Conservation (phyloP, 2,888 invertebrate genomes). For the Tiliacea aurago region DNA sequence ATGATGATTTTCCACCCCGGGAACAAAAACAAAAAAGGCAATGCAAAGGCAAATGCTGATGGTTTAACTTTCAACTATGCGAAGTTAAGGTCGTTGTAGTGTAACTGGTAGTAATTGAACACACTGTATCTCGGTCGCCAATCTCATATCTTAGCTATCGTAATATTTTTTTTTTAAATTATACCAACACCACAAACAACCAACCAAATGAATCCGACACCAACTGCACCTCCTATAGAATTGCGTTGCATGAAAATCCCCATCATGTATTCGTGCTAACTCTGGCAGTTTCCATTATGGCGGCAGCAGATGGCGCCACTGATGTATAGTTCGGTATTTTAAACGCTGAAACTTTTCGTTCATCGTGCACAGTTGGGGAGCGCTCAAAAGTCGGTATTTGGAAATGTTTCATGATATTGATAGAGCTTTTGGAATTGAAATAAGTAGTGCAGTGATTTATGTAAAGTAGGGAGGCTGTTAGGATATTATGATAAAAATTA, state of each 20-base stretch:
- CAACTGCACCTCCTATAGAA: slow-evolving; percentile 25
- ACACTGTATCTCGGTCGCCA: no score
- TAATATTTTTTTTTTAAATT: neutral
- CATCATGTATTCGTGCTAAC: slow-evolving; percentile 54
- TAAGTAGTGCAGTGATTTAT: slow-evolving; percentile 27
- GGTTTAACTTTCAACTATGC: no score
- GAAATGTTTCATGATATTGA: slow-evolving; percentile 47
- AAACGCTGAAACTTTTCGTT: slow-evolving; percentile 56
- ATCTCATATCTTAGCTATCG: neutral
- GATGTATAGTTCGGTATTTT: slow-evolving; percentile 58
- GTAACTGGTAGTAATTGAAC: no score
- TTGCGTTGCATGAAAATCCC: slow-evolving; percentile 43
- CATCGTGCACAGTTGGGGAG: slow-evolving; percentile 40
- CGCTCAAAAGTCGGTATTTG: slow-evolving; percentile 34
- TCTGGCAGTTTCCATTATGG: slow-evolving; percentile 66
- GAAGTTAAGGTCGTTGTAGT: no score
- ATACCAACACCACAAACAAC: neutral
- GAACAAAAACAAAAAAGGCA: no score
- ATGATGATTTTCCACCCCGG: no score
- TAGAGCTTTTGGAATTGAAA: slow-evolving; percentile 44
- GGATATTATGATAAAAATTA: slow-evolving; percentile 11
- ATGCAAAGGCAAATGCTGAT: no score
- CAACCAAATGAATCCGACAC: slow-evolving; percentile 16
- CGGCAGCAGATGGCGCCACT: slow-evolving; percentile 66
- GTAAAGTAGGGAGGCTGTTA: slow-evolving; percentile 7